Base-by-base conservation (phyloP, 2,888 invertebrate species). In the Sylvicola fuscatus region DNA sequence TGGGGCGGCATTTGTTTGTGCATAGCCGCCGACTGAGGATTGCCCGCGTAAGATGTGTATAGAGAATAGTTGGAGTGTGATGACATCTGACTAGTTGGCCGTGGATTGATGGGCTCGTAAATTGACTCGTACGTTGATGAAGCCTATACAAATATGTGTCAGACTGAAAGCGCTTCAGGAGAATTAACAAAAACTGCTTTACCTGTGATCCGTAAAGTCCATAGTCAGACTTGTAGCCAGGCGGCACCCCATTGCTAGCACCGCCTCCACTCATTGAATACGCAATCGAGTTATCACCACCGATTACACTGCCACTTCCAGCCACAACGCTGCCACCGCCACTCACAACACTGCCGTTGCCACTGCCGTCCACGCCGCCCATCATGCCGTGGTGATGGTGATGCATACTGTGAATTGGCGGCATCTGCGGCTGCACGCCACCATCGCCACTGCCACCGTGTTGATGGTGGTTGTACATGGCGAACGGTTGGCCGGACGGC, bases 81-180 rank as follows among this genome's bases (percentile, higher is more conserved):
- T 1, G 76, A 74, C 52, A 75, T 58, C 44, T 76, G 71, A 46
- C 72, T 76, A 8, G 76, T 70, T 35, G 80, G 75, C 27, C 77
- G 68, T n/a, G 81, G 80, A 58, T 81, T 83, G 43, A 87, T 86
- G n/a, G 87, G 87, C 49, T 87, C 87, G 56, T 87, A 87, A 44
- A 87, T 75, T 15, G 86, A 84, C 55, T 87, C 87, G 58, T 87
- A 87, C 1, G 78, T 80, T 3, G 73, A 71, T 2, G 73, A 74
- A 27, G 68, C 66, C 59, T 75, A 61, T 2, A 42, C 29, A 29
- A n/a, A 28, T 15, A 12, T 26, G n/a, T n/a, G n/a, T n/a, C n/a
- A n/a, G n/a, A n/a, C n/a, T n/a, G n/a, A n/a, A 28, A 13, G 14
- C 13, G 12, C 27, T 14, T 35, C 14, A 14, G 2, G 11, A n/a